A percentile compares a stretch with the other conserved stretches of the same genome.
Evolutionary conservation across 2,797 vertebrate species (phyloP).

Genomic region (Sebastes reedi): DNA sequence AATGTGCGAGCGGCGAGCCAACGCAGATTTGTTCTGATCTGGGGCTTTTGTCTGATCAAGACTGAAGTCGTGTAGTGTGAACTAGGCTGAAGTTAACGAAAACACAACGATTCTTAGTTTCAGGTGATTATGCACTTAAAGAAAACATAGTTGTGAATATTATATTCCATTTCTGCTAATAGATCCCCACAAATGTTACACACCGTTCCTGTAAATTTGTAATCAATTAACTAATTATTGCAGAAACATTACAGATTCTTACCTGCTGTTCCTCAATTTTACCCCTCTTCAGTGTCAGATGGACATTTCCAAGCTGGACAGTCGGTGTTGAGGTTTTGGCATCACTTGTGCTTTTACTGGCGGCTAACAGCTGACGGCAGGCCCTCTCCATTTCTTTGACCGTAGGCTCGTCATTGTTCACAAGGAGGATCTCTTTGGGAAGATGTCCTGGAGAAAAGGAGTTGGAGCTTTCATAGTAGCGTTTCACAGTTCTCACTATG

Average conservation of each 20-base stretch:
- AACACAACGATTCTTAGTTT: too few species aligned
- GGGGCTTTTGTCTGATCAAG: too few species aligned
- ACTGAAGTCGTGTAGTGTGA: too few species aligned
- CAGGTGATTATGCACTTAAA: too few species aligned
- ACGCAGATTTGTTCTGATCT: too few species aligned
- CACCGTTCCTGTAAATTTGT: not conserved
- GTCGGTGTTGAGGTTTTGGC: accelerated
- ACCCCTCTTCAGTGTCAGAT: slow-evolving; percentile 59
- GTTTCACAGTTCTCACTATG: slow-evolving; percentile 79
- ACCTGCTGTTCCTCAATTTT: slow-evolving; percentile 81
- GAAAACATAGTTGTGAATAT: too few species aligned
- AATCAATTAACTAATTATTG: accelerated
- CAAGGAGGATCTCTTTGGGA: slow-evolving; percentile 73
- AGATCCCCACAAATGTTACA: too few species aligned
- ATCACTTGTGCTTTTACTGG: not conserved
- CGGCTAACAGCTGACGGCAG: slow-evolving; percentile 42
- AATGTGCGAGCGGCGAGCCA: too few species aligned
- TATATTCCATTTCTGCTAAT: too few species aligned
- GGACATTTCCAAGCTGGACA: slow-evolving; percentile 37
- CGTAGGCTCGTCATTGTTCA: slow-evolving; percentile 83
- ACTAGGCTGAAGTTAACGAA: too few species aligned
- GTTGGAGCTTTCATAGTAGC: accelerated
- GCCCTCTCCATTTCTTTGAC: slow-evolving; percentile 84
- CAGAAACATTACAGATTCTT: not conserved
- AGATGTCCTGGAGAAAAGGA: accelerated